Conservation (phyloP, 2,797 vertebrate genomes). For the Synaphobranchus kaupii region DNA sequence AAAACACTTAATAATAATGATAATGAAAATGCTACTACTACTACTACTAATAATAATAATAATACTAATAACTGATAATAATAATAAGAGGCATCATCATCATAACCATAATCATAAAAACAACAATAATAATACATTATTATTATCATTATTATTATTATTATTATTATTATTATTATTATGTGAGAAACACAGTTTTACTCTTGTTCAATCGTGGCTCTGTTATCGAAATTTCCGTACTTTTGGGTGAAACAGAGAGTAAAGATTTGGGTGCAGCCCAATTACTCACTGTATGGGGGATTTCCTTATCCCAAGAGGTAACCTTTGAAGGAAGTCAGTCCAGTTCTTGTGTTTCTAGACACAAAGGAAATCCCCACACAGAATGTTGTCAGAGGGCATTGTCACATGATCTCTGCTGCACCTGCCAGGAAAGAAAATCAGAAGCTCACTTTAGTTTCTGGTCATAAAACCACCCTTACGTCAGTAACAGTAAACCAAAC, state of each 20-base stretch:
- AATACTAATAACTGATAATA: too few species aligned
- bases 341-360: background rate
- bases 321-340: too few species aligned
- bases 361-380: slow-evolving; percentile 1
- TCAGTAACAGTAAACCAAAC: background rate
- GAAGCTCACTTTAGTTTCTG: background rate
- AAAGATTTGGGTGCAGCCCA: slow-evolving; percentile 6
- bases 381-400: too few species aligned
- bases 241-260: background rate
- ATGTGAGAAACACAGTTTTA: background rate
- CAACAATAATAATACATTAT: too few species aligned
- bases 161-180: too few species aligned
- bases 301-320: slow-evolving; percentile 18
- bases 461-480: background rate
- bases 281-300: background rate
- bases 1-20: too few species aligned
- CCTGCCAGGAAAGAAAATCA: background rate
- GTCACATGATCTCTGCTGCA: slow-evolving; percentile 5
- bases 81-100: too few species aligned
- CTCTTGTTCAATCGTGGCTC: background rate
- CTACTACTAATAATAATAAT: too few species aligned
- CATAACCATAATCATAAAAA: too few species aligned
- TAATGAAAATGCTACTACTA: too few species aligned
- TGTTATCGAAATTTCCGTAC: background rate
- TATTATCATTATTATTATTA: too few species aligned